A percentile compares a stretch with the other conserved stretches of the same genome.
These are phyloP conservation scores for Scolopax bukidnonensis DNA, from an alignment of 2,797 vertebrate species.

Conservation along the genomic window DNA sequence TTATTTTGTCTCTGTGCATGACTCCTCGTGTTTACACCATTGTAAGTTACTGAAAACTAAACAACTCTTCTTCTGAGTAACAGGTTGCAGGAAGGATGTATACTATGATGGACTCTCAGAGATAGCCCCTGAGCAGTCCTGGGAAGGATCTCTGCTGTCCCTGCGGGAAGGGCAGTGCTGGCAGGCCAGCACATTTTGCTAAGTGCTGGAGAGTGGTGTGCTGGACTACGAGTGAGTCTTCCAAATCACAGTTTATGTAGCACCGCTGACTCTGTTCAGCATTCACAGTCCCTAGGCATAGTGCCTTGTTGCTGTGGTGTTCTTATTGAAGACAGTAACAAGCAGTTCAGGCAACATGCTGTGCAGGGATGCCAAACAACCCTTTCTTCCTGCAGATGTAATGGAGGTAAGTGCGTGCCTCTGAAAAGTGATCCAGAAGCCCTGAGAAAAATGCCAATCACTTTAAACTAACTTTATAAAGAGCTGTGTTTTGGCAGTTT, in stretches of 20 bases:
- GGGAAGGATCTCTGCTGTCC: not conserved
- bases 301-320: not conserved
- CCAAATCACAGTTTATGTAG: not conserved
- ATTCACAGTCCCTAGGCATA: not conserved
- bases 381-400: not conserved
- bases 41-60: not conserved
- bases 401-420: not conserved
- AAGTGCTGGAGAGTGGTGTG: not conserved
- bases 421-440: not conserved
- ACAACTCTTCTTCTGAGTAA: not conserved
- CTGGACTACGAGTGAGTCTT: not conserved
- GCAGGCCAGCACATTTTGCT: not conserved
- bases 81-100: not conserved
- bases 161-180: not conserved
- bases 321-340: not conserved
- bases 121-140: not conserved
- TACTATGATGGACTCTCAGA: not conserved
- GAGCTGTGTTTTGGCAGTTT: not conserved
- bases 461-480: not conserved
- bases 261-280: not conserved
- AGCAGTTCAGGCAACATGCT: not conserved
- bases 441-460: not conserved
- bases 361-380: not conserved
- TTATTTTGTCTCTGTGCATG: not conserved
- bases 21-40: not conserved